These are phyloP conservation scores for Gisinianus flammeolus DNA, from an alignment of 2,888 invertebrate species.

Conservation along the genomic window DNA sequence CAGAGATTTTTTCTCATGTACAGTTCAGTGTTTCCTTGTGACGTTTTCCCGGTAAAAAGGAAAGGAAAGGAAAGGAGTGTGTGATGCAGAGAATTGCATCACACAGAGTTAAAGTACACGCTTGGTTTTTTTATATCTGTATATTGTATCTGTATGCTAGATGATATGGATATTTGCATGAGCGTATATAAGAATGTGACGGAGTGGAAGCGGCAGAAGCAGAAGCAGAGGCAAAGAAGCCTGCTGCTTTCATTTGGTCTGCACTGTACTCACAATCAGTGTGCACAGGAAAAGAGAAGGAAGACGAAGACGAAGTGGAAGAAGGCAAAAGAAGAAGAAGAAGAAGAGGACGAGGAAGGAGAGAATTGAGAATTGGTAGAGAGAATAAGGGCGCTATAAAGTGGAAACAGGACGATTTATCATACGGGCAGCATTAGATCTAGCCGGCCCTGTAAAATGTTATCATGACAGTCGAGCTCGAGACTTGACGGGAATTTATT, in stretches of 20 bases:
- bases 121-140: too few species aligned
- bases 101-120: too few species aligned
- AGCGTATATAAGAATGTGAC: conserved; percentile 17
- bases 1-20: not conserved
- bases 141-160: too few species aligned
- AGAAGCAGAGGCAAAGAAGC: conserved; percentile 7
- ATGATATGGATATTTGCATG: too few species aligned
- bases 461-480: conserved; percentile 49
- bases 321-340: conserved; percentile 18
- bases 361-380: not conserved
- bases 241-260: conserved; percentile 21
- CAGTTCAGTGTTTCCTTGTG: not conserved
- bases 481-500: conserved; percentile 54
- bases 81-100: conserved; percentile 2
- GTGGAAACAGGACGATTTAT: conserved; percentile 52
- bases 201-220: not conserved
- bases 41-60: not conserved
- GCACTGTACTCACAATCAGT: not conserved
- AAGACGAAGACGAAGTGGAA: not conserved
- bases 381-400: conserved; percentile 41
- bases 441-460: conserved; percentile 52
- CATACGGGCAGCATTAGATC: conserved; percentile 35
- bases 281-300: not conserved
- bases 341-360: conserved; percentile 16
- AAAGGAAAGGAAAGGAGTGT: conserved; percentile 8